phyloP scores from a whole-genome alignment of 2,797 vertebrate species.

The Poeciliopsis infans region DNA sequence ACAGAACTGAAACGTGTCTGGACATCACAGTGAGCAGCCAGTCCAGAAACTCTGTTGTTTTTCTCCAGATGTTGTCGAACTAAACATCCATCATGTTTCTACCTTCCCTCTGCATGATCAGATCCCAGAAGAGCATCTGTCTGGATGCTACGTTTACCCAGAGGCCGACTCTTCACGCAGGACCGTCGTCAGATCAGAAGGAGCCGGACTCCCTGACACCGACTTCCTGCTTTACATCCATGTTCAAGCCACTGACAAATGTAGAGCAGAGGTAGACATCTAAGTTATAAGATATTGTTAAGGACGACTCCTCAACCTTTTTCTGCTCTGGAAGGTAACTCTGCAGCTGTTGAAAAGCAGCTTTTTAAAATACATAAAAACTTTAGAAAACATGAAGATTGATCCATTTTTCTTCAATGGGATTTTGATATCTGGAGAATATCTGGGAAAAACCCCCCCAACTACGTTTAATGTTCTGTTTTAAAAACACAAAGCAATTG shows the following conservation, averaged over 20 bases:
- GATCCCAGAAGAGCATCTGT: conserved; percentile 86
- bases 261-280: conserved; percentile 77
- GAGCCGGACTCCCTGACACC: conserved; percentile 71
- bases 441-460: too few relatives aligned
- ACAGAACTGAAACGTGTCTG: conserved; percentile 83
- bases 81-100: neutral
- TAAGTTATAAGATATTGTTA: too few relatives aligned
- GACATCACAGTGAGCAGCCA: conserved; percentile 76
- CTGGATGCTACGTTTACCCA: conserved; percentile 79
- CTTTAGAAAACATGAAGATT: too few relatives aligned
- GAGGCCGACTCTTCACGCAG: conserved; percentile 67
- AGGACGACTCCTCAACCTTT: too few relatives aligned
- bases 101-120: conserved; percentile 36
- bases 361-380: too few relatives aligned
- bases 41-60: neutral
- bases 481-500: too few relatives aligned
- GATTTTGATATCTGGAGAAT: too few relatives aligned
- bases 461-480: too few relatives aligned
- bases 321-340: conserved; percentile 33
- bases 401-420: too few relatives aligned
- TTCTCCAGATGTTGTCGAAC: neutral
- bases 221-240: conserved; percentile 87
- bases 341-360: too few relatives aligned
- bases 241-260: conserved; percentile 80
- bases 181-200: conserved; percentile 71